Evolutionary conservation across 2,888 invertebrate genomes (phyloP).

Genomic region (Leptogaster cylindrica): DNA sequence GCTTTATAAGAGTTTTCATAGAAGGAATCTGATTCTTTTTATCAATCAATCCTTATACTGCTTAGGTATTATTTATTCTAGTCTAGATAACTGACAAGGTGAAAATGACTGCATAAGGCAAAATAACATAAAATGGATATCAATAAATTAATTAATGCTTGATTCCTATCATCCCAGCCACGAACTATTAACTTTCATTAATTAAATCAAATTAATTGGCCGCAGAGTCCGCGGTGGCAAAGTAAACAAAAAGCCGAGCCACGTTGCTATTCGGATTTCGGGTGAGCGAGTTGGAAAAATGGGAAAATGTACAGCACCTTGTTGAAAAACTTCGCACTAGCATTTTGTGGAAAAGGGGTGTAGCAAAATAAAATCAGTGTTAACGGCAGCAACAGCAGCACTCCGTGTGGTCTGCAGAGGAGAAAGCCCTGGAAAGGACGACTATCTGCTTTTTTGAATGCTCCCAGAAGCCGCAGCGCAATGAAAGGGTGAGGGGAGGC

Average conservation of each 20-base stretch:
- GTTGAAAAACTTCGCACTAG: neutral
- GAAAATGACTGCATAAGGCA: too few species aligned
- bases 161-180: neutral
- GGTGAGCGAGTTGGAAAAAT: neutral
- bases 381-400: neutral
- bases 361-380: slow-evolving; percentile 1
- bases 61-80: too few species aligned
- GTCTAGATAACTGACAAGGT: too few species aligned
- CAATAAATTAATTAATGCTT: slow-evolving; percentile 29
- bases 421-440: neutral
- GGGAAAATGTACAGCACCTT: slow-evolving; percentile 13
- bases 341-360: neutral
- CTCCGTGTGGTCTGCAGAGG: slow-evolving; percentile 1
- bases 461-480: slow-evolving; percentile 10
- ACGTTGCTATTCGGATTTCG: neutral
- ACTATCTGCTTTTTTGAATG: slow-evolving; percentile 11
- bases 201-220: slow-evolving; percentile 31
- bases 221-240: slow-evolving; percentile 4
- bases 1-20: too few species aligned
- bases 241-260: too few species aligned
- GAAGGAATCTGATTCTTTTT: too few species aligned
- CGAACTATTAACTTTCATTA: slow-evolving; percentile 8
- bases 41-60: too few species aligned
- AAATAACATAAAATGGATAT: too few species aligned
- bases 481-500: slow-evolving; percentile 20